Percentiles rank a stretch among this genome's conserved stretches.
These are phyloP conservation scores for Ceuthmochares aereus DNA, from an alignment of 2,113 vertebrate species.

Conservation along the genomic window DNA sequence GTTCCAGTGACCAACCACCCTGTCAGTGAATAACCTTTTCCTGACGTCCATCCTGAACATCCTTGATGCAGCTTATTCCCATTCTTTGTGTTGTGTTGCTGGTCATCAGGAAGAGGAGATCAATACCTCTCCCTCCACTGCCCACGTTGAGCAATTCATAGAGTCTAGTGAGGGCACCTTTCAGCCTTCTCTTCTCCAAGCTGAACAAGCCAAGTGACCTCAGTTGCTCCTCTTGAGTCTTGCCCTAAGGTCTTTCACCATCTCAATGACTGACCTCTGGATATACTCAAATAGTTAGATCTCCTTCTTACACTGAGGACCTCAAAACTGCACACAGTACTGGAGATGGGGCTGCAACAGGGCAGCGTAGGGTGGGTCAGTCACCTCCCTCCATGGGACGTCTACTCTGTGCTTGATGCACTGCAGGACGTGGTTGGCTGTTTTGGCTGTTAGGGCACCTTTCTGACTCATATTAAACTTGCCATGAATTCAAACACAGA, in stretches of 20 bases:
- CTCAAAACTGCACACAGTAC: neutral
- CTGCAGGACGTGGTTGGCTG: accelerated
- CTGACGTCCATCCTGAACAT: neutral
- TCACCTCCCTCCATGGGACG: accelerated
- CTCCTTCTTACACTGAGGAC: accelerated
- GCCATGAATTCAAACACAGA: neutral
- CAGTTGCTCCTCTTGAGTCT: neutral
- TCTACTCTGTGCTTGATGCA: too few relatives aligned
- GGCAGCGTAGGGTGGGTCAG: neutral
- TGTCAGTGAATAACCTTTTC: neutral
- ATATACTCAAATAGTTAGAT: neutral
- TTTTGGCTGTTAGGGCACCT: neutral
- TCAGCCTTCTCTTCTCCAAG: neutral
- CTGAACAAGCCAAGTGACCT: neutral
- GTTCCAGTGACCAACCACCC: neutral
- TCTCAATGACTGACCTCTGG: neutral
- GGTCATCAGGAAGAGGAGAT: neutral
- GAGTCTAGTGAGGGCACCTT: neutral
- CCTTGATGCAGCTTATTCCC: neutral
- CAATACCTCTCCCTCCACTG: accelerated
- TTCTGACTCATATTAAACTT: accelerated
- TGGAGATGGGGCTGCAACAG: accelerated
- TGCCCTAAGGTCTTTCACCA: neutral
- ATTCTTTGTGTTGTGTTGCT: accelerated
- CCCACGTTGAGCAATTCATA: accelerated